Evolutionary conservation across 2,113 vertebrate genomes (phyloP).

Genomic region (Triplophysa siluroides): DNA sequence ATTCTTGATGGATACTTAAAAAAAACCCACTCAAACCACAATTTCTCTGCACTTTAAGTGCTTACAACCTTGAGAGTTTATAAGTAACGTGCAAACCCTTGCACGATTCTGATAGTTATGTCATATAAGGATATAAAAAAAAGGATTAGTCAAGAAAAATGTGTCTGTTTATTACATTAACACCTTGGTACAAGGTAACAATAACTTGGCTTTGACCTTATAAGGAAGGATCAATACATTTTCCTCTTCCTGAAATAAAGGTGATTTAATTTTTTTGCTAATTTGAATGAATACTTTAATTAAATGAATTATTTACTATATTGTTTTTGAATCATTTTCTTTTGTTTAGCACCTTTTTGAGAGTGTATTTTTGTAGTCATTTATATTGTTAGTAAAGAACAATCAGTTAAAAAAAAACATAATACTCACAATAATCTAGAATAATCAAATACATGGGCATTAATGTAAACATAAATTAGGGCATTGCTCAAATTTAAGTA

Average conservation of each 20-base stretch:
- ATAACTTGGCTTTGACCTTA: conserved; percentile 5
- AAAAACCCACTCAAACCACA: conserved; percentile 25
- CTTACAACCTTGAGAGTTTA: conserved; percentile 25
- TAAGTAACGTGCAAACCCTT: conserved; percentile 17
- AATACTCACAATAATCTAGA: no score
- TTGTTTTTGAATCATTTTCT: no score
- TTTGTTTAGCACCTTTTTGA: no score
- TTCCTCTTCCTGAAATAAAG: conserved; percentile 26
- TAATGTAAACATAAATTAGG: no score
- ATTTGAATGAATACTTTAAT: no score
- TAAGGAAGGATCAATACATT: conserved; percentile 16
- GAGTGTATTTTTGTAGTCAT: no score
- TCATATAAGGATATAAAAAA: no score
- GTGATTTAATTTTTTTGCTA: neutral
- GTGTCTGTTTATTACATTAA: neutral
- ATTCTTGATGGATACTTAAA: conserved; percentile 15
- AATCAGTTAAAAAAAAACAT: no score
- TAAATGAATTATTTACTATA: no score
- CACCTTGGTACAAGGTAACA: neutral
- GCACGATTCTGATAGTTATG: neutral
- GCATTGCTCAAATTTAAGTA: no score
- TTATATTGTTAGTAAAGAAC: no score
- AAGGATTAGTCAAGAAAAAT: neutral
- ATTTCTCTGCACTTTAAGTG: conserved; percentile 26
- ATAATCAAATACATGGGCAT: no score